phyloP scores from a whole-genome alignment of 2,797 vertebrate genomes.

The Semotilus atromaculatus region DNA sequence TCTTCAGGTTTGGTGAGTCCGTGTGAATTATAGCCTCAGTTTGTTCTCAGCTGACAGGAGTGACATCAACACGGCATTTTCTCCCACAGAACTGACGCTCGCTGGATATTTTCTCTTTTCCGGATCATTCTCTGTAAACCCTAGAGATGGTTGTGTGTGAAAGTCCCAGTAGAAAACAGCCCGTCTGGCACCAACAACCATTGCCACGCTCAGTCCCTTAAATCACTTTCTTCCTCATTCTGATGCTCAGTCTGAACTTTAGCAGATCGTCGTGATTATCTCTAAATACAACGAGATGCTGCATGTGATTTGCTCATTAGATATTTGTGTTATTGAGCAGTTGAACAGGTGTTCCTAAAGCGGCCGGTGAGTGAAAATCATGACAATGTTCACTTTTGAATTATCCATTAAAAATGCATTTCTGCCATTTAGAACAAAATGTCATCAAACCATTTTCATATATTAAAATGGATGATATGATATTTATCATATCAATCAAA shows the following conservation, averaged over 20 bases:
- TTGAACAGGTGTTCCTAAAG: neutral
- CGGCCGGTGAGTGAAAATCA: neutral
- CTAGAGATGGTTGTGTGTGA: too few species aligned
- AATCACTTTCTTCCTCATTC: neutral
- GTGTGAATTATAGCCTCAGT: too few species aligned
- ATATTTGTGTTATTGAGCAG: neutral
- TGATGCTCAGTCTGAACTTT: neutral
- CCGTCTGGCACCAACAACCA: too few species aligned
- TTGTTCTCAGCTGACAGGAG: too few species aligned
- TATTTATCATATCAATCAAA: too few species aligned
- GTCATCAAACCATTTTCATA: neutral
- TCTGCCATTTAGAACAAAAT: neutral
- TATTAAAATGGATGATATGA: neutral
- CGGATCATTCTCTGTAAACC: too few species aligned
- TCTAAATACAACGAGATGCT: rapidly evolving
- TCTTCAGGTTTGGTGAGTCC: too few species aligned
- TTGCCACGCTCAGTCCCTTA: neutral
- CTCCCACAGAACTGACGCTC: too few species aligned
- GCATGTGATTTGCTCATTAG: too few species aligned
- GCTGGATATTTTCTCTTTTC: too few species aligned
- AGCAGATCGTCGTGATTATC: neutral
- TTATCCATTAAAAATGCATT: neutral
- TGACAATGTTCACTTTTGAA: neutral
- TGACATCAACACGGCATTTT: too few species aligned
- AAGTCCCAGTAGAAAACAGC: too few species aligned